Percentiles rank a stretch among this genome's conserved stretches.
These are phyloP conservation scores for Carettochelys insculpta DNA, from an alignment of 2,113 vertebrate genomes.

Conservation along the genomic window DNA sequence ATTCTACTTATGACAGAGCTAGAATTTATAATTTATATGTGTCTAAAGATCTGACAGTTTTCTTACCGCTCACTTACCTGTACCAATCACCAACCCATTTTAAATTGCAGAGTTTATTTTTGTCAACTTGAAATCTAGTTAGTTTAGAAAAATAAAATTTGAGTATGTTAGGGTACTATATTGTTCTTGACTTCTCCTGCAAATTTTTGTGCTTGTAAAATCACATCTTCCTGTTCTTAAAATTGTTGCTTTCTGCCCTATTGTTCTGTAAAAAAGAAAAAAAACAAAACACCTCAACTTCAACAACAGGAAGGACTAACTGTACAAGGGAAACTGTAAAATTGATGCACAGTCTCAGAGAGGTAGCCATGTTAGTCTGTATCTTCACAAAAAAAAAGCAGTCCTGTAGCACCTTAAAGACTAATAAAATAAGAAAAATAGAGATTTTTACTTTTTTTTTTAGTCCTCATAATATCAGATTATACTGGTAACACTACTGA, in stretches of 20 bases:
- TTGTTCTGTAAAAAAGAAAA: not conserved
- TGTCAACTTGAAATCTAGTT: not conserved
- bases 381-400: too few relatives aligned
- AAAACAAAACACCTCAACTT: too few relatives aligned
- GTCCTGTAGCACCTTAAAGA: too few relatives aligned
- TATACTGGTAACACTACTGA: not conserved
- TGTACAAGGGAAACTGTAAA: not conserved
- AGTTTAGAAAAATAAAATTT: not conserved
- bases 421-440: conserved; percentile 5
- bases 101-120: not conserved
- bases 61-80: not conserved
- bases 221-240: not conserved
- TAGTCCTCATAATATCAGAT: not conserved
- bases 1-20: conserved; percentile 22
- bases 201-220: not conserved
- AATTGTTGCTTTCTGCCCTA: not conserved
- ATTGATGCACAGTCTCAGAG: not conserved
- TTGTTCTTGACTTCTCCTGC: not conserved
- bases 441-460: not conserved
- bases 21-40: conserved; percentile 9
- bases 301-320: too few relatives aligned
- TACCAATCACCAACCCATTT: not conserved
- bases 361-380: too few relatives aligned
- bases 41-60: not conserved
- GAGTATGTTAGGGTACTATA: not conserved